These are phyloP conservation scores for Oscarella lobularis DNA, from an alignment of 37 sponge, comb jelly and placozoan genomes.

Conservation along the genomic window DNA sequence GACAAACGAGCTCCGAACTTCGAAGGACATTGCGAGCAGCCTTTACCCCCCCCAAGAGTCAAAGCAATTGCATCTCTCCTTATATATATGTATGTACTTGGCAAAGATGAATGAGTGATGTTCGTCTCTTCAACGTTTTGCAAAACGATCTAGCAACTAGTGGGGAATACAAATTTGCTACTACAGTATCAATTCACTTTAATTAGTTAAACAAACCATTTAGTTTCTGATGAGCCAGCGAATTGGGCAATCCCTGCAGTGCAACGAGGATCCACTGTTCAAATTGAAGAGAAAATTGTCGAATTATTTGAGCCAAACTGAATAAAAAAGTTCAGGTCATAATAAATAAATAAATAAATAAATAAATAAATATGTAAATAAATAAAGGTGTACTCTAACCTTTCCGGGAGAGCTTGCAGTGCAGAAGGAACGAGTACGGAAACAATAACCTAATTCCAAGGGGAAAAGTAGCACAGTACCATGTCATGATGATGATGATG, in stretches of 20 bases:
- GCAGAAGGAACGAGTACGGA: neutral
- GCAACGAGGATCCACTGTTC: slow-evolving; percentile 42
- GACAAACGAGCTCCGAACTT: neutral
- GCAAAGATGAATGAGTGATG: slow-evolving; percentile 43
- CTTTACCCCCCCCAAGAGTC: neutral
- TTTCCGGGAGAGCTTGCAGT: neutral
- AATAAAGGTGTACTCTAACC: neutral
- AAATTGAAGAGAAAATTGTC: slow-evolving; percentile 27
- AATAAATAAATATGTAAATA: neutral
- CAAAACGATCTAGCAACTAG: slow-evolving; percentile 67
- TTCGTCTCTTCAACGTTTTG: slow-evolving; percentile 48
- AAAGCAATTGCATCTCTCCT: neutral
- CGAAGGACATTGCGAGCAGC: neutral
- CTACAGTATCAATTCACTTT: neutral
- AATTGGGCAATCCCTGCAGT: slow-evolving; percentile 36
- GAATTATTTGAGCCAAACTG: slow-evolving; percentile 44
- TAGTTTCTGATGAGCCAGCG: neutral
- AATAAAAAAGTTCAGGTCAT: neutral
- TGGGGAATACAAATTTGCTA: neutral
- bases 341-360: neutral
- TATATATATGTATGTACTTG: slow-evolving; percentile 17
- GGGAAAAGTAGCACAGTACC: too few species aligned
- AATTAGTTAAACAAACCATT: neutral
- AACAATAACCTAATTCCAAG: neutral
- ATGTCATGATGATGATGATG: neutral